Conservation (phyloP, 1,140 invertebrate genomes). For the Microplitis demolitor region DNA sequence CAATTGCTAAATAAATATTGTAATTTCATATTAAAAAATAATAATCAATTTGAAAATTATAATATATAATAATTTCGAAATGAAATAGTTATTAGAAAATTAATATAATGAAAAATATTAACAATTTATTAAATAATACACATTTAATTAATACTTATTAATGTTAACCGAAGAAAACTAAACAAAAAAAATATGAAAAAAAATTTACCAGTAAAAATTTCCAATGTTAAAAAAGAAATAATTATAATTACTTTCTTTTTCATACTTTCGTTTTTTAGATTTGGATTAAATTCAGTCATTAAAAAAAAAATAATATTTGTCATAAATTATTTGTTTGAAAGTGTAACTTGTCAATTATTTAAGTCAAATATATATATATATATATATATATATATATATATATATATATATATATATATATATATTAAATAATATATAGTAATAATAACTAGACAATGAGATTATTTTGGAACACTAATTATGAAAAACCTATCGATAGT, state of each 20-base stretch:
- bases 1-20: conserved; percentile 61
- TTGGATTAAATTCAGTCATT: no score
- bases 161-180: no score
- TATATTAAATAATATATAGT: not conserved
- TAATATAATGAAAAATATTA: no score
- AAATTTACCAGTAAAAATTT: no score
- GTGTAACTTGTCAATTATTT: no score
- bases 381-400: not conserved
- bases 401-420: not conserved
- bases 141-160: no score
- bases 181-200: no score
- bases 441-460: not conserved
- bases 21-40: conserved; percentile 30
- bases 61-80: conserved; percentile 8
- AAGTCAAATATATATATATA: not conserved
- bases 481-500: conserved; percentile 5
- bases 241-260: no score
- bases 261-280: no score
- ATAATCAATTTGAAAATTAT: conserved; percentile 1
- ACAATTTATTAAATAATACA: no score
- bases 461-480: not conserved
- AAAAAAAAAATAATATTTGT: not conserved
- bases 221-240: no score
- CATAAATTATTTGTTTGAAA: not conserved
- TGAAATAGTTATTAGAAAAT: not conserved